Conservation (phyloP, 2,797 vertebrate species). For the Sebastes trivittatus region DNA sequence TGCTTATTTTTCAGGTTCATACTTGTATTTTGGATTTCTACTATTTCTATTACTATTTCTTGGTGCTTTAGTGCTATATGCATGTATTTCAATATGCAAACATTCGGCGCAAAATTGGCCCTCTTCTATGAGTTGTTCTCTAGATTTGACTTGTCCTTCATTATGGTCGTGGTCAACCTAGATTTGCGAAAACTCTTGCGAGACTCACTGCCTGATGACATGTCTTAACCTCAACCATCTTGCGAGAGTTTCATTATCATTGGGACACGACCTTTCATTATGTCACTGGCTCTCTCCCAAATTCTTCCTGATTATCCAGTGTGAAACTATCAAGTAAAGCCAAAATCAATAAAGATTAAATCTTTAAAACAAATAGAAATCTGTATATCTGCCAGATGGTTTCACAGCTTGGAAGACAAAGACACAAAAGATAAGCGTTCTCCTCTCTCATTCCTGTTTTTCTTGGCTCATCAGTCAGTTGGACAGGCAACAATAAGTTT, state of each 20-base stretch:
- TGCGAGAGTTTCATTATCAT: background rate
- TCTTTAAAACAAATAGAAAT: conserved; percentile 3
- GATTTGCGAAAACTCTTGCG: no score
- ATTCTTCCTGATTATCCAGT: background rate
- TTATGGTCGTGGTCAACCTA: no score
- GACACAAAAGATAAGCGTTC: conserved; percentile 33
- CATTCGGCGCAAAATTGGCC: background rate
- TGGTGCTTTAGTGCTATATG: background rate
- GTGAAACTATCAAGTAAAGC: background rate
- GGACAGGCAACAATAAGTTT: conserved; percentile 12
- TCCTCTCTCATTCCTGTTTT: conserved; percentile 38
- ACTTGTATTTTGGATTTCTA: no score
- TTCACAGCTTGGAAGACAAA: conserved; percentile 27
- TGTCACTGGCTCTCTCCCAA: background rate
- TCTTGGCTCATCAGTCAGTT: conserved; percentile 45
- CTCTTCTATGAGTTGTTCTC: background rate
- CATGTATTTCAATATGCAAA: background rate
- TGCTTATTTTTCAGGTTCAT: no score
- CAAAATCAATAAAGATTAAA: conserved; percentile 18
- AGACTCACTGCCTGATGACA: no score
- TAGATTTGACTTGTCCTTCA: background rate
- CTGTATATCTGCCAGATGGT: conserved; percentile 1
- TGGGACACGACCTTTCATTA: fast-evolving
- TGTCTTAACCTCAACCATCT: background rate
- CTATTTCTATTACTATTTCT: no score